These are phyloP conservation scores for Labroides dimidiatus DNA, from an alignment of 2,797 vertebrate species.

Conservation along the genomic window DNA sequence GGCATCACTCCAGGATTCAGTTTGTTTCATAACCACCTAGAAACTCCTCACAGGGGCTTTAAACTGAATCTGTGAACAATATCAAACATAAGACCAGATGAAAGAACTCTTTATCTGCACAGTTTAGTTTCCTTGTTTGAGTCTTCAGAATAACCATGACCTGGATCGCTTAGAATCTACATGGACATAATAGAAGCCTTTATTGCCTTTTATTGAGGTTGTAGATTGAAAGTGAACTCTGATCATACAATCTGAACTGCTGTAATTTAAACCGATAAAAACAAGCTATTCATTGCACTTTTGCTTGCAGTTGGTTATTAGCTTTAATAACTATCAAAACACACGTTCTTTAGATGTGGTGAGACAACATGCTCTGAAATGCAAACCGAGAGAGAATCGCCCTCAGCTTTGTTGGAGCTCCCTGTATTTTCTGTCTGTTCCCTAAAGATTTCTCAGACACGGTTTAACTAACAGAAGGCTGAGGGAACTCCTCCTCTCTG, in stretches of 20 bases:
- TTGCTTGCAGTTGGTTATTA: slow-evolving; percentile 9
- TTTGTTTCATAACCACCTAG: too few relatives aligned
- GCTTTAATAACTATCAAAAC: slow-evolving; percentile 21
- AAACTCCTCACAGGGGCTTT: too few relatives aligned
- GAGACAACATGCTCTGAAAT: slow-evolving; percentile 33
- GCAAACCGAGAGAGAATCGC: slow-evolving; percentile 41
- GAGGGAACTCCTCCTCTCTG: slow-evolving; percentile 78
- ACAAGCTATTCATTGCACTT: not conserved
- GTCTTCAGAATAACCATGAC: too few relatives aligned
- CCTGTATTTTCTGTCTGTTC: slow-evolving; percentile 55
- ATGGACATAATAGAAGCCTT: too few relatives aligned
- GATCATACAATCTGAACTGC: not conserved
- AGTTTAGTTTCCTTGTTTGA: too few relatives aligned
- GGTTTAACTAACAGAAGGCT: slow-evolving; percentile 79
- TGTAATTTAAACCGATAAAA: slow-evolving; percentile 3
- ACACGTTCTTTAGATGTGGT: slow-evolving; percentile 1
- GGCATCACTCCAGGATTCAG: too few relatives aligned
- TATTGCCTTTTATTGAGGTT: not conserved
- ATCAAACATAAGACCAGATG: too few relatives aligned
- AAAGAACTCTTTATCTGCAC: too few relatives aligned
- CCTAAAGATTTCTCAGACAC: slow-evolving; percentile 78
- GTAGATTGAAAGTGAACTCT: not conserved
- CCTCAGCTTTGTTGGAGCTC: slow-evolving; percentile 40
- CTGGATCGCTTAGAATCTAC: too few relatives aligned
- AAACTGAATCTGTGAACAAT: too few relatives aligned